These are phyloP conservation scores for Lydus trimaculatus DNA, from an alignment of 2,888 invertebrate genomes.

Conservation along the genomic window DNA sequence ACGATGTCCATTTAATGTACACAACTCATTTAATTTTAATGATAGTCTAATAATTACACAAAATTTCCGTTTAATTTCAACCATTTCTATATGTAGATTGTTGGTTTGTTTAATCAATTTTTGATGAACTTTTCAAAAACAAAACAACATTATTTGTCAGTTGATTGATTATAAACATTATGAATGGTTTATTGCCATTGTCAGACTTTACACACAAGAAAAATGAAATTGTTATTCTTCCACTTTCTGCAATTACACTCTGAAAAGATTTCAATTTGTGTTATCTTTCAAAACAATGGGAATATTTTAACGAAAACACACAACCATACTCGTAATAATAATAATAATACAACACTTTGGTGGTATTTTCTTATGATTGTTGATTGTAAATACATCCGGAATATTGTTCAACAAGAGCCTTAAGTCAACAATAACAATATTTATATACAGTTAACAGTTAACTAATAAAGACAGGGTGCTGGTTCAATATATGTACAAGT, in stretches of 20 bases:
- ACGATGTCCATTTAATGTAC: not conserved
- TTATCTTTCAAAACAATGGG: not conserved
- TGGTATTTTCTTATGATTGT: not conserved
- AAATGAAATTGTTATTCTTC: not conserved
- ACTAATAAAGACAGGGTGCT: slow-evolving; percentile 21
- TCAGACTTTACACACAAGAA: not conserved
- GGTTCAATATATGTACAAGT: slow-evolving; percentile 24
- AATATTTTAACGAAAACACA: not conserved
- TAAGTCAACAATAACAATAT: not conserved
- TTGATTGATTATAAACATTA: not conserved
- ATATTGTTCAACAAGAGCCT: not conserved
- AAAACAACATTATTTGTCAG: not conserved
- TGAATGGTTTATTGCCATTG: not conserved
- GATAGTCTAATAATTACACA: not conserved
- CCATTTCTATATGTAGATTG: not conserved
- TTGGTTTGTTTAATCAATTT: not conserved
- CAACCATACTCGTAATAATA: not conserved
- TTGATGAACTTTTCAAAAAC: too few relatives aligned
- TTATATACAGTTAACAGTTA: too few relatives aligned
- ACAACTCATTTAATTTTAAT: not conserved
- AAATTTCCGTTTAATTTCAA: not conserved
- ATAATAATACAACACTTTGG: too few relatives aligned
- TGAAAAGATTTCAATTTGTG: not conserved
- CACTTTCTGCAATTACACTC: not conserved
- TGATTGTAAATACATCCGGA: not conserved